phyloP scores from a whole-genome alignment of 2,797 vertebrate genomes.

The Ctenopoma multispine region DNA sequence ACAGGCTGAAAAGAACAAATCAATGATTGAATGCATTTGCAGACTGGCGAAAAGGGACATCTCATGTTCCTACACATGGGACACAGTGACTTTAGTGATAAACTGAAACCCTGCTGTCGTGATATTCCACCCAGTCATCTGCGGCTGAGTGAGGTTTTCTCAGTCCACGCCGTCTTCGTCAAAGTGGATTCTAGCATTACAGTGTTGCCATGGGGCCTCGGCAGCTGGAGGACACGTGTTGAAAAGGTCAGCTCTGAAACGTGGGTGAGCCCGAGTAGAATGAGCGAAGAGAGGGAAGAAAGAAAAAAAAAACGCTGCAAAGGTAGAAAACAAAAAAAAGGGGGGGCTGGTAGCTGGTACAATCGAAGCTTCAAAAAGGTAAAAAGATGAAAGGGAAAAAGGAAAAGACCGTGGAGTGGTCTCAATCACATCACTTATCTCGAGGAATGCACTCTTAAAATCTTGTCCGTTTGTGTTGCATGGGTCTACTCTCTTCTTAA shows the following conservation, averaged over 20 bases:
- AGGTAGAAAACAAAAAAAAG: constrained; percentile 54
- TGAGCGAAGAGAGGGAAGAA: constrained; percentile 13
- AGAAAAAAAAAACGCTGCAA: constrained; percentile 30
- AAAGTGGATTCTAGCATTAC: constrained; percentile 34
- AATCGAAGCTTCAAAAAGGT: constrained; percentile 28
- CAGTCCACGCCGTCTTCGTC: constrained; percentile 44
- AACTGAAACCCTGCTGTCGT: constrained; percentile 36
- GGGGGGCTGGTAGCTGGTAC: constrained; percentile 5
- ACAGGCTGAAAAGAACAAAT: constrained; percentile 60
- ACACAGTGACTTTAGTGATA: constrained; percentile 26
- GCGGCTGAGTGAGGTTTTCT: constrained; percentile 22
- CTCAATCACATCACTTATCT: constrained; percentile 26
- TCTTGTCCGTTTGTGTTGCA: constrained; percentile 15
- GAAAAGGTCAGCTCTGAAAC: constrained; percentile 36
- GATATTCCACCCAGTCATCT: constrained; percentile 31
- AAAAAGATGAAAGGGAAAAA: too few relatives aligned
- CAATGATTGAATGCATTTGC: constrained; percentile 59
- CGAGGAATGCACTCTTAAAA: constrained; percentile 50
- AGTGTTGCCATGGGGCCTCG: constrained; percentile 9
- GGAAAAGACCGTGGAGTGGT: constrained; percentile 19
- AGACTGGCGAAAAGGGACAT: constrained; percentile 44
- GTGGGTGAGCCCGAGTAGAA: constrained; percentile 25
- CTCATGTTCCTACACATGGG: constrained; percentile 64
- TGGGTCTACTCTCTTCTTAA: constrained; percentile 15
- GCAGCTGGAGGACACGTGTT: constrained; percentile 46